Evolutionary conservation across 1,140 invertebrate genomes (phyloP), one percentile per base, ranked within the genome.

Genomic region (Trichonephila clavipes): DNA sequence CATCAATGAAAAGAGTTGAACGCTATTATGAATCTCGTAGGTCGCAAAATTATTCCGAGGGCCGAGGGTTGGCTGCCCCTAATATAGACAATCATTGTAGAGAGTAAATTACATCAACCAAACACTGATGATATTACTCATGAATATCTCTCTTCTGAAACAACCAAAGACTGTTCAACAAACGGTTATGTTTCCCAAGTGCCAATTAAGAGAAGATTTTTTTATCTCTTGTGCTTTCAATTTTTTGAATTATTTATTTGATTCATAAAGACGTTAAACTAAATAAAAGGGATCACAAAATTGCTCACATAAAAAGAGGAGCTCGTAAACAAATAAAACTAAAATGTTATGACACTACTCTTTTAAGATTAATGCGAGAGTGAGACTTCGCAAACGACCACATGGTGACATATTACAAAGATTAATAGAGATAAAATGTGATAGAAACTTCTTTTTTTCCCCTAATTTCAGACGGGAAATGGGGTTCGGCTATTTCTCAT

Each of bases 381-480:
- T 69, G 72, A 34, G 34, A 40, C 72, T 77, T 77, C 72, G 72
- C 24, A 7, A 77, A 34, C 28, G 24, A 40, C 28, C 72, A 19
- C 72, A 19, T 77, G 28, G 28, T 77, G 72, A 77, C 72, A 77
- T 40, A 77, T 77, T 77, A 77, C 72, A 77, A 77, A 77, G 72
- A 77, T 77, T 77, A 77, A 77, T 77, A 77, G 72, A 77, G 72
- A 40, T 77, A 77, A 77, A 77, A 77, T 77, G 34, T 77, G 72
- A 77, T 40, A 77, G 28, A 77, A 77, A 34, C 28, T 77, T 77
- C 34, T 40, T 40, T 40, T 62, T 77, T 40, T 7, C 69, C 16
- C 18, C 72, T 34, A 40, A 34, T 19, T 34, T 77, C 34, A 34
- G 24, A 77, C 28, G 72, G 34, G 18, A 18, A 77, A 40, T 40